Evolutionary conservation across 2,797 vertebrate genomes (phyloP), one percentile per base, ranked within the genome.

Genomic region (Muscicapa striata): DNA sequence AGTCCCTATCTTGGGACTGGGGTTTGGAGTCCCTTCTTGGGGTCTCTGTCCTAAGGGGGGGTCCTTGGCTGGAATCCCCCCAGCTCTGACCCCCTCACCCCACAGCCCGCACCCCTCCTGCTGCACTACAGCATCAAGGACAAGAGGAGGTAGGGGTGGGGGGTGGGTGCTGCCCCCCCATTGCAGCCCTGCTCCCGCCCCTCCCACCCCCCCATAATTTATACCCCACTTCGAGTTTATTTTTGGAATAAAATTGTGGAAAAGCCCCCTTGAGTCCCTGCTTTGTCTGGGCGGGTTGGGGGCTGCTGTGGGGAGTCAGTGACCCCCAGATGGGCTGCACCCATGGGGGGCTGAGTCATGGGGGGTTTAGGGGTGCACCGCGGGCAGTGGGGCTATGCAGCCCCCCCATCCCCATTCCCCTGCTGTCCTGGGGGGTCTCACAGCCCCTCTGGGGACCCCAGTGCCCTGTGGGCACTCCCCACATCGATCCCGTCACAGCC

Each of bases 101-200:
- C 96, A 30, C 94, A 99, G 99, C 98, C 99, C 0, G 99, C 99
- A 0, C 99, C 99, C 1, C 97, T 99, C 97, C 98, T 99, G 82
- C 98, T 99, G 87, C 99, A 99, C 95, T 99, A 99, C 98, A 98
- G 98, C 96, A 98, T 99, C 97, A 99, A 99, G 97, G 99, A 99
- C 98, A 99, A 99, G 97, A 97, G 98, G 95, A 98, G 98, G 98
- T 98, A 97, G 97, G 94, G 94, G 95, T 38, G 34, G 95, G 94
- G 85, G 46, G 26, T 5, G 30, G 75, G 89, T 5, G 11, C 77
- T 88, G 59, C 54, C 72, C 90, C 76, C 59, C 57, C 69, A 83
- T 29, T 13, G 5, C 88, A 84, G n/a, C 83, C 87, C 87, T 55
- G 26, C 22, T 63, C 80, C 51, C 4, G 0, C 5, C 36, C 18